Percentiles rank a stretch among this genome's conserved stretches.
Evolutionary conservation across 2,888 invertebrate species (phyloP).

Genomic region (Heliconius erato): DNA sequence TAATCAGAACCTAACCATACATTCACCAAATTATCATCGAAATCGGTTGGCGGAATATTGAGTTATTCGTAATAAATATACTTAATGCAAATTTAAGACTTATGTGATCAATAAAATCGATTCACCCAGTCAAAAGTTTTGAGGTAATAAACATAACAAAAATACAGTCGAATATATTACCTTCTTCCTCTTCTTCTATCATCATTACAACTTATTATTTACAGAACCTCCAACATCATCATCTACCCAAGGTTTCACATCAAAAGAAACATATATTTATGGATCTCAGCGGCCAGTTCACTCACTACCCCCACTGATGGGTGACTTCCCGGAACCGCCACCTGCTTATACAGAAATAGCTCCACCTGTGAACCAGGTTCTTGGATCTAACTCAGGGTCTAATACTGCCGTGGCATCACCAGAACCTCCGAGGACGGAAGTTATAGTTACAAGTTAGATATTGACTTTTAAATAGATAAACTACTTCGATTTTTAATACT

Average conservation of each 20-base stretch:
- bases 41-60: too few relatives aligned
- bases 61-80: too few relatives aligned
- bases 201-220: background rate
- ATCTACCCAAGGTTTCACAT: slow-evolving; percentile 50
- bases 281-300: slow-evolving; percentile 43
- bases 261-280: slow-evolving; percentile 66
- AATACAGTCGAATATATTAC: too few relatives aligned
- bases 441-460: slow-evolving; percentile 59
- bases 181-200: background rate
- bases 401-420: slow-evolving; percentile 13
- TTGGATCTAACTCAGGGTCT: background rate
- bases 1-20: too few relatives aligned
- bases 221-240: slow-evolving; percentile 19
- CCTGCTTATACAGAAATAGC: slow-evolving; percentile 72
- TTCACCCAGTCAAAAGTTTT: too few relatives aligned
- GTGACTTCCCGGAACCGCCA: slow-evolving; percentile 71
- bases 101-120: too few relatives aligned
- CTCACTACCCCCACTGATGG: background rate
- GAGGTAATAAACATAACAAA: too few relatives aligned
- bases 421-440: slow-evolving; percentile 64
- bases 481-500: too few relatives aligned
- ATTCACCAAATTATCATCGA: too few relatives aligned
- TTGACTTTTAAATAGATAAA: background rate
- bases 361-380: slow-evolving; percentile 11
- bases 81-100: too few relatives aligned